Percentiles rank a stretch among this genome's conserved stretches.
Evolutionary conservation across 64 coral and sea anemone genomes (phyloP).

Genomic region (Porites australiensis): DNA sequence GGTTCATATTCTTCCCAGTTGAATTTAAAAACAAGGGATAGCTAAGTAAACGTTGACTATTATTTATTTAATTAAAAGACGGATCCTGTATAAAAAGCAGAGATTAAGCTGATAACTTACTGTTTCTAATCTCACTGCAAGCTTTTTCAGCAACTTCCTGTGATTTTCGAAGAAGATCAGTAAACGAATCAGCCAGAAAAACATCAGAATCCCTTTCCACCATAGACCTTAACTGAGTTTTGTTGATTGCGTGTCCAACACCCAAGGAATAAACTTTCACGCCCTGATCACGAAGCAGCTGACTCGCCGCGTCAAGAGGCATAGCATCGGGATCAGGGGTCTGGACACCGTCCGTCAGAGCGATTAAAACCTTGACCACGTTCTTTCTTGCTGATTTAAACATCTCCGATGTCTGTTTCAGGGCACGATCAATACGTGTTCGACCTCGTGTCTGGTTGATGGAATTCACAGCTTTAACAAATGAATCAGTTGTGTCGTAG

Average conservation of each 20-base stretch:
- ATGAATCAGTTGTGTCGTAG: constrained; percentile 18
- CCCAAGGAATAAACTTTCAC: constrained; percentile 42
- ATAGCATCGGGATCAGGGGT: constrained; percentile 38
- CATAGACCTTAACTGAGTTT: neutral
- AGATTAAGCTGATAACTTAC: neutral
- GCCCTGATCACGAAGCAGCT: constrained; percentile 24
- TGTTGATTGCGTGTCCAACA: constrained; percentile 16
- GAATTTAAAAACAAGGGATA: too few relatives aligned
- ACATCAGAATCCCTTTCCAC: constrained; percentile 1
- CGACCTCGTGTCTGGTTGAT: constrained; percentile 41
- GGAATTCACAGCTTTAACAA: constrained; percentile 33
- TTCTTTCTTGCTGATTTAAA: constrained; percentile 7
- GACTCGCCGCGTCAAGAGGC: neutral
- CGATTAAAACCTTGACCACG: constrained; percentile 44
- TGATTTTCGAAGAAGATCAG: constrained; percentile 64
- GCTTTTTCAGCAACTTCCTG: constrained; percentile 73
- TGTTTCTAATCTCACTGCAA: constrained; percentile 42
- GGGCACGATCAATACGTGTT: constrained; percentile 43
- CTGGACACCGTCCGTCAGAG: constrained; percentile 35
- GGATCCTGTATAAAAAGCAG: too few relatives aligned
- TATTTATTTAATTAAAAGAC: too few relatives aligned
- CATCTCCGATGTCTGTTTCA: constrained; percentile 16
- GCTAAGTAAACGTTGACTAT: neutral
- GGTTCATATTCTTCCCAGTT: too few relatives aligned
- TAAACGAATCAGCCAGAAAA: constrained; percentile 52